phyloP scores from a whole-genome alignment of 2,888 invertebrate species.

The Drosophila meridionalis region DNA sequence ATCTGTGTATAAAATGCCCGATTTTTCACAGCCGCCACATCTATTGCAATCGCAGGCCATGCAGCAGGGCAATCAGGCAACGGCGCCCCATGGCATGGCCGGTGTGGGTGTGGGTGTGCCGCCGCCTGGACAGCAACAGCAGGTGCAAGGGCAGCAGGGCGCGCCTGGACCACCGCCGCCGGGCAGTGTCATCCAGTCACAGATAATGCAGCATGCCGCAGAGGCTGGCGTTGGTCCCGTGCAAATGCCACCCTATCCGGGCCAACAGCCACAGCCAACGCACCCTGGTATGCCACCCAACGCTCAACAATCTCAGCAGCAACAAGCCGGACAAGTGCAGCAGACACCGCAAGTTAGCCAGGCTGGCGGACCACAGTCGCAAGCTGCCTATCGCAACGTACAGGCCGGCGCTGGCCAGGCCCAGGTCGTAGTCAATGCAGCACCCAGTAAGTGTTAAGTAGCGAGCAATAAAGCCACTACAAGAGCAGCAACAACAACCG shows the following conservation, averaged over 20 bases:
- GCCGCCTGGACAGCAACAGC: slow-evolving; percentile 61
- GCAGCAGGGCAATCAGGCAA: slow-evolving; percentile 82
- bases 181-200: slow-evolving; percentile 85
- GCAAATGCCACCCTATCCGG: slow-evolving; percentile 81
- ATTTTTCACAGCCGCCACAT: slow-evolving; percentile 86
- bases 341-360: slow-evolving; percentile 46
- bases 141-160: slow-evolving; percentile 49
- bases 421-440: slow-evolving; percentile 60
- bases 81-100: slow-evolving; percentile 82
- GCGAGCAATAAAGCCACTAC: not conserved
- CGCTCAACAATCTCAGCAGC: slow-evolving; percentile 78
- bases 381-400: slow-evolving; percentile 69
- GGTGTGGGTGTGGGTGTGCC: slow-evolving; percentile 68
- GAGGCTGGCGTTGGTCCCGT: slow-evolving; percentile 68
- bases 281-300: slow-evolving; percentile 82
- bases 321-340: slow-evolving; percentile 40
- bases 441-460: slow-evolving; percentile 76
- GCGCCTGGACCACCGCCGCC: slow-evolving; percentile 52
- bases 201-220: slow-evolving; percentile 82
- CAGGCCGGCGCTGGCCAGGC: slow-evolving; percentile 69
- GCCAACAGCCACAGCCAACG: slow-evolving; percentile 70
- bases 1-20: not conserved
- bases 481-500: not conserved
- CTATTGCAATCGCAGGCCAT: slow-evolving; percentile 85
- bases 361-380: slow-evolving; percentile 35